Conservation (phyloP, 2,888 invertebrate species). For the Rhorus exstirpatorius region DNA sequence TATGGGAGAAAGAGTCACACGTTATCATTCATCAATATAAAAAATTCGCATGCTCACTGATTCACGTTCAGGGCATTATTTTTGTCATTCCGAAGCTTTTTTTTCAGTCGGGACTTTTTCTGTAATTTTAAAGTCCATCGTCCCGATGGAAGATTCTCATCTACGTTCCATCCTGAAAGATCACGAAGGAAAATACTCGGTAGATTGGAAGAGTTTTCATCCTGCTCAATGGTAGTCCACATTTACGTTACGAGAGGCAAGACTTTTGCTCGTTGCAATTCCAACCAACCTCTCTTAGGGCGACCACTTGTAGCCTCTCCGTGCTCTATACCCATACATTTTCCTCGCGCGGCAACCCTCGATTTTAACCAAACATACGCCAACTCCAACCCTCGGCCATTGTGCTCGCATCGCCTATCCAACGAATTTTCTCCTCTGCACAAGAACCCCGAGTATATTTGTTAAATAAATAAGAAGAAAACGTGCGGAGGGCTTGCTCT, state of each 20-base stretch:
- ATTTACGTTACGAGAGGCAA: slow-evolving; percentile 45
- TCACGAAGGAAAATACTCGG: neutral
- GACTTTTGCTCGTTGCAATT: slow-evolving; percentile 34
- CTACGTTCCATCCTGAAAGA: neutral
- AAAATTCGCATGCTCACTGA: too few relatives aligned
- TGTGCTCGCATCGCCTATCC: neutral
- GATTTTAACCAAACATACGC: neutral
- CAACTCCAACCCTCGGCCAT: neutral
- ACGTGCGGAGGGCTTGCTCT: neutral
- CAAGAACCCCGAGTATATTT: slow-evolving; percentile 20
- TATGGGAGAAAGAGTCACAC: too few relatives aligned
- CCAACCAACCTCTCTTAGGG: slow-evolving; percentile 16
- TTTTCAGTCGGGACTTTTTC: neutral
- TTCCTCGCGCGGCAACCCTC: slow-evolving; percentile 1
- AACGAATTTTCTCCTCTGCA: neutral
- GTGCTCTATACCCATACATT: neutral
- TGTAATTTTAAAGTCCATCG: slow-evolving; percentile 2
- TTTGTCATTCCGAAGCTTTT: neutral
- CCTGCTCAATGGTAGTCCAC: slow-evolving; percentile 12
- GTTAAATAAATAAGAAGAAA: slow-evolving; percentile 43
- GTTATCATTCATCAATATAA: too few relatives aligned
- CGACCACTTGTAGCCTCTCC: slow-evolving; percentile 63
- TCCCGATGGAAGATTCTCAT: slow-evolving; percentile 5
- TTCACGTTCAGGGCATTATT: neutral
- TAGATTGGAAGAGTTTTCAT: slow-evolving; percentile 28